Evolutionary conservation across 2,797 vertebrate genomes (phyloP), one percentile per base, ranked within the genome.

Genomic region (Poeciliopsis gracilis): DNA sequence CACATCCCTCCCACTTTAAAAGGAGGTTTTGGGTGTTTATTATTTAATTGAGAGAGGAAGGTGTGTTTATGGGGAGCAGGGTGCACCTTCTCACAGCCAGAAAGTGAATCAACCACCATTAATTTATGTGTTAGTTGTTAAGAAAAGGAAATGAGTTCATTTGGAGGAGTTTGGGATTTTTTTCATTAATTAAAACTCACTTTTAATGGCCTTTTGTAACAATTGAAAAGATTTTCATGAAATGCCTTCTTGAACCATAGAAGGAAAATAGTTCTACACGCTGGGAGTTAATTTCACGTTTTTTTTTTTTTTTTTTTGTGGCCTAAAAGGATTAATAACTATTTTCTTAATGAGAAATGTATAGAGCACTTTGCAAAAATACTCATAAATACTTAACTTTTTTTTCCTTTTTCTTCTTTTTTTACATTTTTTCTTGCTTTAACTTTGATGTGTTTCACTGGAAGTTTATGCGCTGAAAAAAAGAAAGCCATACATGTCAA

Each of bases 31-130:
- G 38, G 75, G 63, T 87, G 66, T 94, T 94, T 91, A 91, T 92
- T 89, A 86, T 92, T 89, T 93, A 87, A 92, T 92, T 91, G 86
- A 84, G 85, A 41, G 77, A 74, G 0, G 77, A 53, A 79, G 5
- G 38, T 7, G 30, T 49, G 79, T n/a, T 53, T n/a, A 53, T 12
- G 36, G 18, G 41, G n/a, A 2, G 4, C 30, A 45, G 12, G 59
- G 57, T 78, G 86, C 81, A 83, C 86, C 84, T 84, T 82, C 80
- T 88, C 18, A 86, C 87, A 87, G 90, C 86, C 84, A 91, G 91
- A 93, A 94, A 95, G 81, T 94, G 94, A 95, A 93, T 89, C 92
- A 93, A 90, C 82, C 91, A 95, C 95, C 84, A 95, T 95, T 95
- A 92, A 95, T 95, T 94, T 84, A 95, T 93, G 86, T 81, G 92